Conservation (phyloP, 2,797 vertebrate species). For the Sebastes hopkinsi region DNA sequence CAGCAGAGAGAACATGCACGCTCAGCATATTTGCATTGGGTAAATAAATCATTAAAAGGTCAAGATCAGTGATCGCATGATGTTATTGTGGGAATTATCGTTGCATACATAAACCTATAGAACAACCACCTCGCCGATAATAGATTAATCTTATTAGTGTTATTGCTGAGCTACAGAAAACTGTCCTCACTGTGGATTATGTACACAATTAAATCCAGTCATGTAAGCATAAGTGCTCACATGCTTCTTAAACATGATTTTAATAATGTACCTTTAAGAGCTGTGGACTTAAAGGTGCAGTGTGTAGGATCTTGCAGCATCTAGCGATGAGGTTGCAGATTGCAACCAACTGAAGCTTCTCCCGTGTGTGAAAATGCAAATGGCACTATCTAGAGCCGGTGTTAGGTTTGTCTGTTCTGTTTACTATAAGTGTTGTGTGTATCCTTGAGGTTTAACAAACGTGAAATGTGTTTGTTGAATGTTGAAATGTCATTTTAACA, state of each 20-base stretch:
- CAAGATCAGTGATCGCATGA: neutral
- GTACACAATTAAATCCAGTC: neutral
- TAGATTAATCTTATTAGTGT: neutral
- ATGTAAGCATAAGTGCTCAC: neutral
- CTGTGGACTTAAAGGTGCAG: neutral
- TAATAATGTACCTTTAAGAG: neutral
- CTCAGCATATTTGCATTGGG: neutral
- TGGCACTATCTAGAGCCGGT: too few species aligned
- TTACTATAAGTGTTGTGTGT: too few species aligned
- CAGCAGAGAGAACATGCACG: neutral
- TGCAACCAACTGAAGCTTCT: too few species aligned
- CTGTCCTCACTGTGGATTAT: neutral
- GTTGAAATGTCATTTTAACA: neutral
- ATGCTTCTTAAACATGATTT: neutral
- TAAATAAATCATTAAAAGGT: conserved; percentile 34
- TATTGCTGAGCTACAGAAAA: conserved; percentile 20
- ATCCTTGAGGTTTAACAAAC: too few species aligned
- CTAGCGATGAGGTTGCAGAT: too few species aligned
- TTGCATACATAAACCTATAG: neutral
- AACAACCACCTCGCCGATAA: neutral
- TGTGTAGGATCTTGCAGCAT: neutral
- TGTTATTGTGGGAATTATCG: neutral
- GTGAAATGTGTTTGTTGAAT: too few species aligned
- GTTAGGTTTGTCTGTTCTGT: too few species aligned
- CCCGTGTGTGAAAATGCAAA: too few species aligned